A percentile compares a stretch with the other conserved stretches of the same genome.
Conservation (phyloP, 2,113 vertebrate genomes). For the Rhynchopsitta pachyrhyncha region DNA sequence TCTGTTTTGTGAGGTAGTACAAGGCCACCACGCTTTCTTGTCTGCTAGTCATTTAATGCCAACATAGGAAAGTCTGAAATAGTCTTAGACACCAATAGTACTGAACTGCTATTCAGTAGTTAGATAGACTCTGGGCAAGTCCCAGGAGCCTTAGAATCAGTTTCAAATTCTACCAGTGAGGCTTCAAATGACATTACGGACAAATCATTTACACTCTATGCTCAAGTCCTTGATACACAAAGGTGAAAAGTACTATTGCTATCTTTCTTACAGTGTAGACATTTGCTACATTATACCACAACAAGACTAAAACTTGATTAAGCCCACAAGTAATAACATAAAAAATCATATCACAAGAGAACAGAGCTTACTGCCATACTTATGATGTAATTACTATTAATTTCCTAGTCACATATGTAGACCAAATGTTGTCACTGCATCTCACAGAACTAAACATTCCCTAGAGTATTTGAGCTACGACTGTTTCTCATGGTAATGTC, state of each 20-base stretch:
- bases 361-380: neutral
- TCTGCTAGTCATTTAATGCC: neutral
- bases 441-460: neutral
- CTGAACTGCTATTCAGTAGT: no score
- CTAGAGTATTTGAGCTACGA: neutral
- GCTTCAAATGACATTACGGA: neutral
- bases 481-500: neutral
- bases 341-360: neutral
- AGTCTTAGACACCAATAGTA: neutral
- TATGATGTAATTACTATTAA: neutral
- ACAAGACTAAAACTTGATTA: neutral
- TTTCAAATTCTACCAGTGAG: neutral
- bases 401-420: neutral
- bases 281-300: neutral
- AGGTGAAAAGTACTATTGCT: neutral
- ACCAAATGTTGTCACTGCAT: neutral
- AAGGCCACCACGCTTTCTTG: neutral
- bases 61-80: neutral
- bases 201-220: neutral
- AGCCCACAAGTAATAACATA: neutral
- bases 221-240: neutral
- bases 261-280: neutral
- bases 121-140: neutral
- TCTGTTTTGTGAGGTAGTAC: neutral
- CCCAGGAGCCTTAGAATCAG: neutral